Base-by-base conservation (phyloP, 1,140 invertebrate species). In the Drosophila melanogaster region DNA sequence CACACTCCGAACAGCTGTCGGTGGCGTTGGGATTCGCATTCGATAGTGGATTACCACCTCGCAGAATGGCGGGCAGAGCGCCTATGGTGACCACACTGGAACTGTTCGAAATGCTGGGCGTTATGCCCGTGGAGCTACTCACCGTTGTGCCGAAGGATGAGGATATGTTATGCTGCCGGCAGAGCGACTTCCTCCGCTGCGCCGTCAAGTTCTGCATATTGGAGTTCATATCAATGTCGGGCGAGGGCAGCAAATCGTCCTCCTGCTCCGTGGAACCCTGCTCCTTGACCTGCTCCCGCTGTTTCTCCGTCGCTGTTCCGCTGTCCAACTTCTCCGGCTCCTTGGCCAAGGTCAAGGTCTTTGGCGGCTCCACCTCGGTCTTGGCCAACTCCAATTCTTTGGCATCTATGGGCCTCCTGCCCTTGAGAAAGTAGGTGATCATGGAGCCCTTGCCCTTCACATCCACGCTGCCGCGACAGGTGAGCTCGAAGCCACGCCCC, bases 401-500 rank as follows among this genome's bases (percentile, higher is more conserved):
- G 84, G 92, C 4, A 1, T 75, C 66, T 10, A 61, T 40, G 3
- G 60, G 50, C 94, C 95, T 55, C 95, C 95, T 46, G 30, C 79
- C 90, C 44, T 92, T 92, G 1, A 98, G 93, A 91, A 98, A 97
- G 92, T 97, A 98, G 0, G 98, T 98, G n/a, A 96, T 94, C 97
- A 98, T 98, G 44, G 97, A 96, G 0, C 98, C 98, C 93, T 98
- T 98, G 19, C 98, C 98, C 92, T 98, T 98, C 3, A 98, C 97
- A 75, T 97, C 95, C 17, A 98, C 96, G 4, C 94, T 95, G 0
- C 97, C 97, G 12, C 97, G 94, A 90, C 96, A 97, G 1, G 94
- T 95, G 8, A 97, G 93, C 37, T 95, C 94, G 91, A 96, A 98
- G 41, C 96, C 96, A 62, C 95, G 95, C 1, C 93, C 86, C 59